phyloP scores from a whole-genome alignment of 2,888 invertebrate genomes.

The Oasisia sp. region DNA sequence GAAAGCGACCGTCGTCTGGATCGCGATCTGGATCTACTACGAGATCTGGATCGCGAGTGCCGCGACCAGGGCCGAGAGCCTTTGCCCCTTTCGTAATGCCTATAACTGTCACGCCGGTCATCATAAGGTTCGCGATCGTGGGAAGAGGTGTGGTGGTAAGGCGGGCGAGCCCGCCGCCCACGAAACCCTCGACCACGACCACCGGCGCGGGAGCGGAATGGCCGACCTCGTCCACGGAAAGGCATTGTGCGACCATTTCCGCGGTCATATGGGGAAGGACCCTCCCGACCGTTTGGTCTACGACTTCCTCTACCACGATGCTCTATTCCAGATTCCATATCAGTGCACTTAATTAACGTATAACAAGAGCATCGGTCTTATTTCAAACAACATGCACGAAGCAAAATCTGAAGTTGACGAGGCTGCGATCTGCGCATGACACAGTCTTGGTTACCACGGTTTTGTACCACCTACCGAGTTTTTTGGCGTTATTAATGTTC shows the following conservation, averaged over 20 bases:
- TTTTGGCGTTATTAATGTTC: background rate
- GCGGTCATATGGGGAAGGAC: background rate
- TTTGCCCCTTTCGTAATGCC: background rate
- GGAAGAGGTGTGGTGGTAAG: background rate
- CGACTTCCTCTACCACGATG: background rate
- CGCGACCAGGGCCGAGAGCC: background rate
- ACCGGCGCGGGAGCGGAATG: conserved; percentile 1
- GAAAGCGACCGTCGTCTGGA: background rate
- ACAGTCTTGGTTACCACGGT: background rate
- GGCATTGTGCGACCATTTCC: background rate
- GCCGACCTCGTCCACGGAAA: conserved; percentile 7
- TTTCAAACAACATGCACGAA: background rate
- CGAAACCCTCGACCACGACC: background rate
- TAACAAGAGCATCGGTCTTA: background rate
- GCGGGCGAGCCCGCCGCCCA: background rate
- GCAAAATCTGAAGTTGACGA: background rate
- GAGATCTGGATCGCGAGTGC: background rate
- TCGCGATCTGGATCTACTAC: background rate
- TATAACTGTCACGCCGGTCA: background rate
- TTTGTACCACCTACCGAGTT: background rate
- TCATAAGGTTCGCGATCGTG: background rate
- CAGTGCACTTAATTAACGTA: background rate
- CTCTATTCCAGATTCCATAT: background rate
- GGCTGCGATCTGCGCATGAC: background rate
- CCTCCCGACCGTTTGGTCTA: background rate